Evolutionary conservation across 2,888 invertebrate species (phyloP), one percentile per base, ranked within the genome.

Genomic region (Leucozona laternaria): DNA sequence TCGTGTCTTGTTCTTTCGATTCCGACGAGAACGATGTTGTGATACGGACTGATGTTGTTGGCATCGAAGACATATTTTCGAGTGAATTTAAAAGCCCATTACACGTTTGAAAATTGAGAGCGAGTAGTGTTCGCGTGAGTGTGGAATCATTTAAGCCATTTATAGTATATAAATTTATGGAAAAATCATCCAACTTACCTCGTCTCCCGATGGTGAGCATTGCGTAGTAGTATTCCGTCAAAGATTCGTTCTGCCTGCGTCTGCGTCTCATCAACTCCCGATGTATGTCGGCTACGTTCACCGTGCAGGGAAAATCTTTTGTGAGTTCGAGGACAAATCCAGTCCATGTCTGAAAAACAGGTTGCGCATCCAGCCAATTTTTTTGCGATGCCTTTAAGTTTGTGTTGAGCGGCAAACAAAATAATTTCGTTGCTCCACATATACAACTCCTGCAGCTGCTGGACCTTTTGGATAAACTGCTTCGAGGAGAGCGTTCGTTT

Each of bases 341-440:
- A 57, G 22, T 4, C 75, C 75, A 75, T 25, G 75, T 43, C 31
- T 43, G 53, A n/a, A 76, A 76, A 10, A 66, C 66, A 1, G 64
- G 70, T 40, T 53, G 55, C 2, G 53, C 53, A 20, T 40, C 10
- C 22, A 37, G 7, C 50, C 68, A 53, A 22, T n/a, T 68, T 34
- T 34, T 50, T 50, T 11, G 50, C 34, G 13, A 68, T 17, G 17
- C 53, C 68, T 53, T 37, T 68, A 6, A 68, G 53, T 48, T 37
- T 68, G 6, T 68, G 50, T 53, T 68, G 68, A 15, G 50, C 68
- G 2, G 34, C 53, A 15, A 75, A 68, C 53, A 45, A 53, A 55
- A 55, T 70, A 40, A 70, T 70, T 17, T 70, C 70, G 25, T 55
- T 91, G 20, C 89, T 84, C 75, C 64, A 76, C n/a, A 40, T 17